These are phyloP conservation scores for Cyanocitta stelleri DNA, from an alignment of 2,113 vertebrate genomes.

Conservation along the genomic window DNA sequence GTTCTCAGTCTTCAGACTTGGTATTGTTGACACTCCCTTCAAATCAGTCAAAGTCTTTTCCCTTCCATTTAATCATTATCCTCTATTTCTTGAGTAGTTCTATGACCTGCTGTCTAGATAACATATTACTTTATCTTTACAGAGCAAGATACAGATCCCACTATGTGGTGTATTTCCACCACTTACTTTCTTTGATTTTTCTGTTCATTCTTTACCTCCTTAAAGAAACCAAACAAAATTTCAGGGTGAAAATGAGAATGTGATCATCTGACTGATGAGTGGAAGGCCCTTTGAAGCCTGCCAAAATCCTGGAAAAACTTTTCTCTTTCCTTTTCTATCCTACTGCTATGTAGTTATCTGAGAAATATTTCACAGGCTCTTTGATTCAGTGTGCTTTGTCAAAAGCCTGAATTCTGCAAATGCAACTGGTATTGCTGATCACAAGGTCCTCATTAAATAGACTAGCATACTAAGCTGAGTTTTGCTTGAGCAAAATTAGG, in stretches of 20 bases:
- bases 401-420: neutral
- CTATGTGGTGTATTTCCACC: neutral
- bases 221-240: neutral
- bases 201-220: neutral
- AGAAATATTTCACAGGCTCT: neutral
- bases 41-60: neutral
- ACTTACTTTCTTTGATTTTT: neutral
- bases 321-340: neutral
- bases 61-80: neutral
- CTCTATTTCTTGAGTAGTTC: neutral
- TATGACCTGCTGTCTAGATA: neutral
- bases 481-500: neutral
- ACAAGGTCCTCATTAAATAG: neutral
- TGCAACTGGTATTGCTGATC: fast-evolving
- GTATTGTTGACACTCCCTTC: neutral
- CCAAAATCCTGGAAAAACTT: neutral
- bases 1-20: neutral
- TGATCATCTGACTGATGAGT: neutral
- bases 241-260: neutral
- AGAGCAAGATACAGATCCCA: neutral
- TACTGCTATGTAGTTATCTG: neutral
- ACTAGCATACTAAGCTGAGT: neutral
- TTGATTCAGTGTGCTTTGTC: neutral
- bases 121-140: neutral
- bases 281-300: neutral